Evolutionary conservation across 2,113 vertebrate genomes (phyloP).

Genomic region (Bufo bufo): DNA sequence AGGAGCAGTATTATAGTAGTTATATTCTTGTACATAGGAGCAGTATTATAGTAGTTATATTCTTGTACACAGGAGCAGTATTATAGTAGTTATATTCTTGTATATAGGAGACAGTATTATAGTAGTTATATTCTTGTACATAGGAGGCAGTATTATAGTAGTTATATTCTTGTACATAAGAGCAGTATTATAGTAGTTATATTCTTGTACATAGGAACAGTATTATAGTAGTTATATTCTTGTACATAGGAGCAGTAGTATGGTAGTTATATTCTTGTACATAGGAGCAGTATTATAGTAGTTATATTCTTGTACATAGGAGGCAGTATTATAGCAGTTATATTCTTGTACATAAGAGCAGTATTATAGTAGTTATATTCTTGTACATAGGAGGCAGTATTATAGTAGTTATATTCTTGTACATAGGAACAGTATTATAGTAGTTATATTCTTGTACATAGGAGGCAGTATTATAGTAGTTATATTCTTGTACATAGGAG

Average conservation of each 20-base stretch:
- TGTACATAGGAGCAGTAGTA: too few relatives aligned
- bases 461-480: not conserved
- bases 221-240: conserved; percentile 19
- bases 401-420: too few relatives aligned
- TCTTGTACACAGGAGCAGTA: not conserved
- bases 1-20: too few relatives aligned
- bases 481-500: not conserved
- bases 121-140: conserved; percentile 16
- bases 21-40: too few relatives aligned
- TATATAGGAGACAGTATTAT: not conserved
- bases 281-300: too few relatives aligned
- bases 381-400: too few relatives aligned
- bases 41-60: too few relatives aligned
- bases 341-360: too few relatives aligned
- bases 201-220: not conserved
- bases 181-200: conserved; percentile 14
- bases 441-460: not conserved
- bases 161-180: conserved; percentile 7
- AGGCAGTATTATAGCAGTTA: too few relatives aligned
- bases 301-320: too few relatives aligned
- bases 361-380: too few relatives aligned
- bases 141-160: conserved; percentile 11
- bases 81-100: conserved; percentile 13
- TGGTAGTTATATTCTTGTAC: too few relatives aligned
- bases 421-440: not conserved